These are phyloP conservation scores for Apamea anceps DNA, from an alignment of 2,888 invertebrate genomes.

Conservation along the genomic window DNA sequence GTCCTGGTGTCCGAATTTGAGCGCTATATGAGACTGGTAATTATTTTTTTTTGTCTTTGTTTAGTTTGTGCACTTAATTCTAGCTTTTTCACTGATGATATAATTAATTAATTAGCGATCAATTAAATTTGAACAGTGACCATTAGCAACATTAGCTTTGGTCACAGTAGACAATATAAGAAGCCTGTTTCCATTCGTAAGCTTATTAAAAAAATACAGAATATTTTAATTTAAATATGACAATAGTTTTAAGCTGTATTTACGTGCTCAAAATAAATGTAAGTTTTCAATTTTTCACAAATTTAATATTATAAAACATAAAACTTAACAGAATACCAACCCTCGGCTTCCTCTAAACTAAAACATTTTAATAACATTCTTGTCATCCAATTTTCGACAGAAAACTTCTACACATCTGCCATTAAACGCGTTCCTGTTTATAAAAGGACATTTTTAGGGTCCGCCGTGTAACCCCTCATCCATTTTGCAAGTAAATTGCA, in stretches of 20 bases:
- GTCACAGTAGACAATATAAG: background rate
- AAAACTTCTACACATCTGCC: conserved; percentile 50
- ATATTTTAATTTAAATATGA: background rate
- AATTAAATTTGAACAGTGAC: background rate
- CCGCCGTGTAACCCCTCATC: conserved; percentile 62
- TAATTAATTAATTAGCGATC: too few species aligned
- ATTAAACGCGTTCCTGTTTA: conserved; percentile 61
- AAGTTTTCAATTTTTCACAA: background rate
- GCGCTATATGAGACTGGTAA: background rate
- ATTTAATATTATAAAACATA: background rate
- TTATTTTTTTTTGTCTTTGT: background rate
- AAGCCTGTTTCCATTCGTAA: background rate
- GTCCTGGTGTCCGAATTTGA: background rate
- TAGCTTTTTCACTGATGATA: too few species aligned
- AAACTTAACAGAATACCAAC: conserved; percentile 16
- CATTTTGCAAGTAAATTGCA: conserved; percentile 71
- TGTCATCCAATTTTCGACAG: conserved; percentile 46
- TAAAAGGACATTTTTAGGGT: conserved; percentile 60
- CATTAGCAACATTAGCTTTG: background rate
- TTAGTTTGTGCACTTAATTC: background rate
- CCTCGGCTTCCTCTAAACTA: conserved; percentile 36
- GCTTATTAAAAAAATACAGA: too few species aligned
- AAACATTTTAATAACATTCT: conserved; percentile 54
- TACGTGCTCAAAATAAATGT: background rate
- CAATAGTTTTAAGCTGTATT: background rate